Conservation (phyloP, 1,140 invertebrate genomes). For the Euwallacea fornicatus region DNA sequence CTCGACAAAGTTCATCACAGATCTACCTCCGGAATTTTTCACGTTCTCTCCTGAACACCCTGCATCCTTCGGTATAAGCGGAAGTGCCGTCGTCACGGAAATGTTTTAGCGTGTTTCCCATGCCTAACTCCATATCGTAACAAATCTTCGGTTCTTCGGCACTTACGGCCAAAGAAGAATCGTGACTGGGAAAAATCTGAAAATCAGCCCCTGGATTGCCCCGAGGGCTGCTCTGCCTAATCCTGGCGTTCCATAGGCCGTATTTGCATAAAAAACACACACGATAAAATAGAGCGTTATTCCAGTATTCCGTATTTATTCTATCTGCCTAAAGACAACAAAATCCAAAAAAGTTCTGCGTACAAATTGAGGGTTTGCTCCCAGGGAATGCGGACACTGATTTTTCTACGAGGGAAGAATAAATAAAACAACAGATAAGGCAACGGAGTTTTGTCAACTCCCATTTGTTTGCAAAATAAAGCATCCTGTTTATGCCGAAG, state of each 20-base stretch:
- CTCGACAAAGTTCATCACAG: no score
- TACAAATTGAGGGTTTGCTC: slow-evolving; percentile 18
- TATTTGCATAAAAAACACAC: not conserved
- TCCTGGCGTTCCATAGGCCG: not conserved
- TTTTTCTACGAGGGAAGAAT: slow-evolving; percentile 25
- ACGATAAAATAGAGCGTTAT: not conserved
- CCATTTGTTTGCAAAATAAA: slow-evolving; percentile 26
- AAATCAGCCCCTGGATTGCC: no score
- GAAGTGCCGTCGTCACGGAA: no score
- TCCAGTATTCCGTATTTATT: not conserved
- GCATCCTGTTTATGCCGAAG: slow-evolving; percentile 8
- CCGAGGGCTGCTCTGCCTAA: no score
- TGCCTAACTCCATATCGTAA: no score
- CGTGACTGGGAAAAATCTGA: no score
- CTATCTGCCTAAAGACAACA: slow-evolving; percentile 11
- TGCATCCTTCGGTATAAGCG: no score
- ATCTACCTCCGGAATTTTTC: no score
- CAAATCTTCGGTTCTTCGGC: no score
- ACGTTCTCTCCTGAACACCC: no score
- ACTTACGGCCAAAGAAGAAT: no score
- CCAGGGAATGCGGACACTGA: slow-evolving; percentile 15
- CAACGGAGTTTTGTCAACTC: slow-evolving; percentile 24
- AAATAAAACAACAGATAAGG: slow-evolving; percentile 28
- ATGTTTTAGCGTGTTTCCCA: no score
- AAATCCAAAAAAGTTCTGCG: not conserved